phyloP scores from a whole-genome alignment of 2,797 vertebrate species.

The Peromyscus attwateri region DNA sequence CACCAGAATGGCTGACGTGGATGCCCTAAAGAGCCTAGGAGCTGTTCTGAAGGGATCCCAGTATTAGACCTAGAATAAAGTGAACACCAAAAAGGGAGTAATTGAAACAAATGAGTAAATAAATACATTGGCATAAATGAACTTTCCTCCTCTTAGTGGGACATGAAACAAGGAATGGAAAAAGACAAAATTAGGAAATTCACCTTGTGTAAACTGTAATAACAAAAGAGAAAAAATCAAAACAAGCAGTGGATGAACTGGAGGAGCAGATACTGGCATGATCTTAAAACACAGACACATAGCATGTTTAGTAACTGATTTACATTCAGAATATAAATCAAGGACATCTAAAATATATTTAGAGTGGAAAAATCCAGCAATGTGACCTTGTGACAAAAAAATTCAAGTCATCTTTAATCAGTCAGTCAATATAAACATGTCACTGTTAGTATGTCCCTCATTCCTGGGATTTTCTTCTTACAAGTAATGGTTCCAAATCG shows the following conservation, averaged over 20 bases:
- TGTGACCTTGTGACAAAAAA: background rate
- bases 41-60: background rate
- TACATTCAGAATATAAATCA: background rate
- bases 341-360: background rate
- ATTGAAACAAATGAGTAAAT: background rate
- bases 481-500: background rate
- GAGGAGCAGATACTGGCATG: background rate
- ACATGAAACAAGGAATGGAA: background rate
- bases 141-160: background rate
- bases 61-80: background rate
- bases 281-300: background rate
- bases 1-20: background rate
- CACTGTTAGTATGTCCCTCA: background rate
- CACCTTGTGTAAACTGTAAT: background rate
- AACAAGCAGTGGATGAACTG: background rate
- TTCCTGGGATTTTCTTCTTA: background rate
- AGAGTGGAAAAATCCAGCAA: background rate
- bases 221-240: background rate
- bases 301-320: background rate
- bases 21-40: background rate
- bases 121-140: background rate
- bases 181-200: background rate
- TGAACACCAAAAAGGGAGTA: background rate
- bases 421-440: background rate
- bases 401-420: background rate